phyloP scores from a whole-genome alignment of 2,888 invertebrate genomes.

The Andrena bucephala region DNA sequence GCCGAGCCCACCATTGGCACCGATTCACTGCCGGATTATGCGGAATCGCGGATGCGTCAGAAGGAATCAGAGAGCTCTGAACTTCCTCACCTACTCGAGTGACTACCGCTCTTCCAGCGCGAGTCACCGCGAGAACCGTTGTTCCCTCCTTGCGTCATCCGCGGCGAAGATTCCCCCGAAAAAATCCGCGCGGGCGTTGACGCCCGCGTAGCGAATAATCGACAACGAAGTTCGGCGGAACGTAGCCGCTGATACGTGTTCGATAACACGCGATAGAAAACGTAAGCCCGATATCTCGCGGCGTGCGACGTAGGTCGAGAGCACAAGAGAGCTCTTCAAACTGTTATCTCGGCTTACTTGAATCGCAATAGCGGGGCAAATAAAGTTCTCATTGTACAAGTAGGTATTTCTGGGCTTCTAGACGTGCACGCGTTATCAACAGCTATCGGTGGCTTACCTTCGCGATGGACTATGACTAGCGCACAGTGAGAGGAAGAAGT shows the following conservation, averaged over 20 bases:
- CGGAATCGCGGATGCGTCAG: neutral
- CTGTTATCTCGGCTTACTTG: neutral
- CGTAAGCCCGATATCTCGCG: neutral
- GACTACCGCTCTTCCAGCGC: neutral
- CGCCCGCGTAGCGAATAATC: neutral
- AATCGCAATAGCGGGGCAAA: neutral
- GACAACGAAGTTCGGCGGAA: neutral
- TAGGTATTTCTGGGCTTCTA: too few relatives aligned
- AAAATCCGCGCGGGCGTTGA: neutral
- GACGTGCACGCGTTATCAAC: too few relatives aligned
- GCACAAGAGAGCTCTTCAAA: neutral
- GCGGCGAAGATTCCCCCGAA: conserved; percentile 32
- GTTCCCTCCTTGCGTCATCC: conserved; percentile 42
- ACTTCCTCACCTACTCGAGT: neutral
- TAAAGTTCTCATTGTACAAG: neutral
- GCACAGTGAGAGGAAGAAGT: too few relatives aligned
- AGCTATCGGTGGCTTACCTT: too few relatives aligned
- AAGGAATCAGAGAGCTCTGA: neutral
- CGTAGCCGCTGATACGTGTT: neutral
- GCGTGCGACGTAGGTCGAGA: neutral
- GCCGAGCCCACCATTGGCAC: neutral
- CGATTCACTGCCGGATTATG: neutral
- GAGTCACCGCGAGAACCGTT: conserved; percentile 33
- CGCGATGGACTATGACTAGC: too few relatives aligned
- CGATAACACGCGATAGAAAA: neutral